These are phyloP conservation scores for Herminia tarsipennalis DNA, from an alignment of 2,888 invertebrate genomes.

Conservation along the genomic window DNA sequence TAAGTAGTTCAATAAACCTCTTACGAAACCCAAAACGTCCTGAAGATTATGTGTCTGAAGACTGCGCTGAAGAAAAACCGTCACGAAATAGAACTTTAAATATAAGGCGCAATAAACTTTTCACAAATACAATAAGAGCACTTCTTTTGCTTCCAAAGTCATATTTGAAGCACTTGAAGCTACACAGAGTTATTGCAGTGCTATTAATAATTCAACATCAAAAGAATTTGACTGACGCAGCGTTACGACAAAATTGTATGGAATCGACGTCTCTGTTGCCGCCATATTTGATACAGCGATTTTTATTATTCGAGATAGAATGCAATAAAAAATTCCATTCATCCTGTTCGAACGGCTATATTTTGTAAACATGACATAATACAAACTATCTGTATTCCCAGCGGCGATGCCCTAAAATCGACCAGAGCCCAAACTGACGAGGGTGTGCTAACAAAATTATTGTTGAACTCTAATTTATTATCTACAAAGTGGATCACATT, in stretches of 20 bases:
- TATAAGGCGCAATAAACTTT: conserved; percentile 30
- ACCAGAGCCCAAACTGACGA: conserved; percentile 25
- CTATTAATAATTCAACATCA: conserved; percentile 35
- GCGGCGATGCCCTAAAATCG: conserved; percentile 18
- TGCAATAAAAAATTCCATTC: conserved; percentile 43
- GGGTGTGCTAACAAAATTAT: conserved; percentile 38
- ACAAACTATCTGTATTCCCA: conserved; percentile 27
- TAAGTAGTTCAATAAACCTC: no score
- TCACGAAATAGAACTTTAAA: conserved; percentile 9
- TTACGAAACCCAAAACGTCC: no score
- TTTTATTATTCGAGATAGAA: conserved; percentile 41
- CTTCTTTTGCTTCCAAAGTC: conserved; percentile 18
- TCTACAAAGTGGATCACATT: conserved; percentile 27
- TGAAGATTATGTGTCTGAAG: no score
- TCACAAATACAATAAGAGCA: conserved; percentile 12
- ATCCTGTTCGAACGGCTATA: conserved; percentile 26
- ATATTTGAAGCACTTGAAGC: conserved; percentile 12
- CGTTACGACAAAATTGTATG: conserved; percentile 21
- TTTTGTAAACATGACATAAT: conserved; percentile 37
- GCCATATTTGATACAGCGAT: conserved; percentile 32
- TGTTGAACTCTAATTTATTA: conserved; percentile 42
- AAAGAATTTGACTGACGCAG: conserved; percentile 20
- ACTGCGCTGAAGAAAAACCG: no score
- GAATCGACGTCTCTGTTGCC: conserved; percentile 14
- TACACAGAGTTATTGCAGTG: conserved; percentile 21